phyloP scores from a whole-genome alignment of 2,797 vertebrate genomes.

The Pseudomugil gertrudae region DNA sequence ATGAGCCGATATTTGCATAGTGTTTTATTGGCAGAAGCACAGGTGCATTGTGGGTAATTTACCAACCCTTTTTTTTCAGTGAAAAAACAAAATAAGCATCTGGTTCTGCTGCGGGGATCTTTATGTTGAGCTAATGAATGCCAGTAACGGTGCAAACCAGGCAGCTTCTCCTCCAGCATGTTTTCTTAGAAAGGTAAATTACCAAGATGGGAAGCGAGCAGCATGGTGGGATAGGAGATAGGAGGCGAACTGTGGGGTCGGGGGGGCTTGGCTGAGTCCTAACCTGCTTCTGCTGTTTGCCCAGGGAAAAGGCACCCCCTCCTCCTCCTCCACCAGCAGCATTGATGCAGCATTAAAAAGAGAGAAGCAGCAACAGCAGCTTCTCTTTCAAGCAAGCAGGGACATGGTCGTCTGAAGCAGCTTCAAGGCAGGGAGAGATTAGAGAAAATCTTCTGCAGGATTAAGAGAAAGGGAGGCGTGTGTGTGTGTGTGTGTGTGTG shows the following conservation, averaged over 20 bases:
- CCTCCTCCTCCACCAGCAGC: too few relatives aligned
- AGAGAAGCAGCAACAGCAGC: slow-evolving; percentile 36
- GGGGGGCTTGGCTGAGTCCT: slow-evolving; percentile 53
- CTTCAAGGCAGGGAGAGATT: slow-evolving; percentile 75
- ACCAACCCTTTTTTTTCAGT: too few relatives aligned
- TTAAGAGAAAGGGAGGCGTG: slow-evolving; percentile 43
- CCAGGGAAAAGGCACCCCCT: slow-evolving; percentile 60
- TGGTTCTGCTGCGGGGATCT: too few relatives aligned
- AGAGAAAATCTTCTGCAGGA: slow-evolving; percentile 55
- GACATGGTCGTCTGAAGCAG: slow-evolving; percentile 62
- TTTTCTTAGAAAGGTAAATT: too few relatives aligned
- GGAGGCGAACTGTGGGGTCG: slow-evolving; percentile 8
- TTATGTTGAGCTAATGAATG: too few relatives aligned
- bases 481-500: slow-evolving; percentile 26
- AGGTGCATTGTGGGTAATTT: too few relatives aligned
- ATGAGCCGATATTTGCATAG: too few relatives aligned
- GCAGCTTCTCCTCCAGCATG: too few relatives aligned
- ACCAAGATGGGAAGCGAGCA: slow-evolving; percentile 17
- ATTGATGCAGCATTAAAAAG: slow-evolving; percentile 36
- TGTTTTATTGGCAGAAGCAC: too few relatives aligned
- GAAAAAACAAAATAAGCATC: too few relatives aligned
- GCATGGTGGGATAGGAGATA: slow-evolving; percentile 8
- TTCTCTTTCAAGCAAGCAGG: slow-evolving; percentile 66
- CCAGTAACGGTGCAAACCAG: too few relatives aligned
- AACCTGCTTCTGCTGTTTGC: slow-evolving; percentile 74